phyloP scores from a whole-genome alignment of 2,888 invertebrate genomes.

The Spodoptera exigua region DNA sequence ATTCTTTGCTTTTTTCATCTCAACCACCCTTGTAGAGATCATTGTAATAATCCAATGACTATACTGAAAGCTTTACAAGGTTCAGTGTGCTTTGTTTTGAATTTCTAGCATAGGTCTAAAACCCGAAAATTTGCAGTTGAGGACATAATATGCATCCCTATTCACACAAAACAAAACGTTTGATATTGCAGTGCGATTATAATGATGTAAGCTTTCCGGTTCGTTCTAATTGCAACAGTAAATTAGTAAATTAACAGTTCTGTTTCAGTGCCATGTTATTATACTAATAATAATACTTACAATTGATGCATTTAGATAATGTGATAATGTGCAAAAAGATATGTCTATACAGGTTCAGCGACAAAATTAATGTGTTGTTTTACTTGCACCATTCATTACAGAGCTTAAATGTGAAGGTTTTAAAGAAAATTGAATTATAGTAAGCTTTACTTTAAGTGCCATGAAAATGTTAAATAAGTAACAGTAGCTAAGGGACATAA shows the following conservation, averaged over 20 bases:
- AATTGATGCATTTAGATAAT: background rate
- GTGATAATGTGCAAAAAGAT: too few relatives aligned
- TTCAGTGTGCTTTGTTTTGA: constrained; percentile 51
- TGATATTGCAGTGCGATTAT: constrained; percentile 24
- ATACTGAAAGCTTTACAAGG: constrained; percentile 47
- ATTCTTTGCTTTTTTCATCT: constrained; percentile 45
- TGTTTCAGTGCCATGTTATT: constrained; percentile 5
- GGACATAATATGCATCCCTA: background rate
- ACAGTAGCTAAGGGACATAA: too few relatives aligned
- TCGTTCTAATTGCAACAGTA: constrained; percentile 1
- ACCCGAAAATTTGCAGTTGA: constrained; percentile 6
- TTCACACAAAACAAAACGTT: constrained; percentile 8
- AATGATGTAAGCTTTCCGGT: constrained; percentile 2
- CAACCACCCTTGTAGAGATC: constrained; percentile 25
- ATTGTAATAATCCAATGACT: constrained; percentile 50
- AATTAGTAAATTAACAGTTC: constrained; percentile 2
- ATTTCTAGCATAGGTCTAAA: constrained; percentile 30
- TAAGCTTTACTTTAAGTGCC: too few relatives aligned
- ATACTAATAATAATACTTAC: constrained; percentile 1
- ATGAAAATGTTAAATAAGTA: too few relatives aligned
- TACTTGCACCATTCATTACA: too few relatives aligned
- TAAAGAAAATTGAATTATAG: too few relatives aligned
- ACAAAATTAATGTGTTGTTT: too few relatives aligned
- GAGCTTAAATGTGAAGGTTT: too few relatives aligned
- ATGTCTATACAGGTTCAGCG: too few relatives aligned